Percentiles rank a stretch among this genome's conserved stretches.
Conservation (phyloP, 2,888 invertebrate genomes). For the Dynastes grantii region DNA sequence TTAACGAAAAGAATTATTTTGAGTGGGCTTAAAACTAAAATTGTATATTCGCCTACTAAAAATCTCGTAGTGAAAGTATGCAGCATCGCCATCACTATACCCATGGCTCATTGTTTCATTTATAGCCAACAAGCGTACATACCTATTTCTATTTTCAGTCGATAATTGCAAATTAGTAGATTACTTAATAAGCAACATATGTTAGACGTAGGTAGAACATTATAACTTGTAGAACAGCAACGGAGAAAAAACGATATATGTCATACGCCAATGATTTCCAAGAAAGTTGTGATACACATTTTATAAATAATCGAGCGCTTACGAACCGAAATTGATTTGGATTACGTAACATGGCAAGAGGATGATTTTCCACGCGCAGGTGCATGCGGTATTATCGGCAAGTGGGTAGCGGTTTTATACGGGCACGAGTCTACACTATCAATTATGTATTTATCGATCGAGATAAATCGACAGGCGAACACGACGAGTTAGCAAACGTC, state of each 20-base stretch:
- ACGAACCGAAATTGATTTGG: constrained; percentile 6
- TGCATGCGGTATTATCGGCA: neutral
- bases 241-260: constrained; percentile 3
- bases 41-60: constrained; percentile 10
- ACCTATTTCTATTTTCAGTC: constrained; percentile 16
- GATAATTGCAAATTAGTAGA: constrained; percentile 27
- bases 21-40: constrained; percentile 1
- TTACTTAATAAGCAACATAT: constrained; percentile 15
- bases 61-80: neutral
- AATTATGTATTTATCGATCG: constrained; percentile 15
- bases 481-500: neutral
- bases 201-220: neutral
- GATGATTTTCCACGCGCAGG: constrained; percentile 22
- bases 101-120: constrained; percentile 15
- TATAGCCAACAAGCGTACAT: neutral
- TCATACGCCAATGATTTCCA: constrained; percentile 17
- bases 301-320: neutral
- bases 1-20: neutral
- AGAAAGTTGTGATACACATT: constrained; percentile 15
- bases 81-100: neutral
- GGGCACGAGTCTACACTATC: neutral
- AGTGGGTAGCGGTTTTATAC: constrained; percentile 14
- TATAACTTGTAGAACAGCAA: neutral
- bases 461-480: constrained; percentile 6
- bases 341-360: constrained; percentile 2